These are phyloP conservation scores for Setophaga coronata DNA, from an alignment of 2,113 vertebrate genomes.

Conservation along the genomic window DNA sequence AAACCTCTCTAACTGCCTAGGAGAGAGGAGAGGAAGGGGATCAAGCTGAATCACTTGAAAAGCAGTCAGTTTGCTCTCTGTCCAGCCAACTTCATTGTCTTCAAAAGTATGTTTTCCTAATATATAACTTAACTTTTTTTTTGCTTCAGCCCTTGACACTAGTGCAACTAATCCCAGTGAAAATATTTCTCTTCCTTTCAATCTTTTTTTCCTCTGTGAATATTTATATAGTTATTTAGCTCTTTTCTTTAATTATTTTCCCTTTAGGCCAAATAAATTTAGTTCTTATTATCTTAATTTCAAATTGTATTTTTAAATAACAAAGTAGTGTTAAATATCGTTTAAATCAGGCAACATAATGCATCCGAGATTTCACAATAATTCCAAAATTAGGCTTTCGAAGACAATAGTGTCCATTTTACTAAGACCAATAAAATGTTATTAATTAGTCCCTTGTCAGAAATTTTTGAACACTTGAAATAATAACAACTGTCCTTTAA, in stretches of 20 bases:
- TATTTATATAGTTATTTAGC: background rate
- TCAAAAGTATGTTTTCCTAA: background rate
- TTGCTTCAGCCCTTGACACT: background rate
- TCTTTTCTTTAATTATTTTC: constrained; percentile 7
- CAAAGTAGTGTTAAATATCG: background rate
- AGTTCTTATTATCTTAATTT: constrained; percentile 17
- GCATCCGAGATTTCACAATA: background rate
- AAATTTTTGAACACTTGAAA: background rate
- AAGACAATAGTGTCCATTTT: background rate
- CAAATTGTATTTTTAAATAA: constrained; percentile 2
- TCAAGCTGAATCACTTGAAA: background rate
- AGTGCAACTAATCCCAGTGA: background rate
- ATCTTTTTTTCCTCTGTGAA: background rate
- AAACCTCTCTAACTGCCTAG: background rate
- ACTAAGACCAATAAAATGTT: background rate
- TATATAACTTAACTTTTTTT: background rate
- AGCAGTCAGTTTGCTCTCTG: background rate
- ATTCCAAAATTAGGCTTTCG: background rate
- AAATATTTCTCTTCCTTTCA: constrained; percentile 1
- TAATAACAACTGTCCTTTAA: background rate
- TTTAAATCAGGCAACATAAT: background rate
- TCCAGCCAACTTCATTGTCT: background rate
- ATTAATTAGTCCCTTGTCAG: background rate
- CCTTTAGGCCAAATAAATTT: background rate
- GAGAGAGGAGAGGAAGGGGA: background rate